Evolutionary conservation across 2,113 vertebrate species (phyloP).

Genomic region (Herpetotheres cachinnans): DNA sequence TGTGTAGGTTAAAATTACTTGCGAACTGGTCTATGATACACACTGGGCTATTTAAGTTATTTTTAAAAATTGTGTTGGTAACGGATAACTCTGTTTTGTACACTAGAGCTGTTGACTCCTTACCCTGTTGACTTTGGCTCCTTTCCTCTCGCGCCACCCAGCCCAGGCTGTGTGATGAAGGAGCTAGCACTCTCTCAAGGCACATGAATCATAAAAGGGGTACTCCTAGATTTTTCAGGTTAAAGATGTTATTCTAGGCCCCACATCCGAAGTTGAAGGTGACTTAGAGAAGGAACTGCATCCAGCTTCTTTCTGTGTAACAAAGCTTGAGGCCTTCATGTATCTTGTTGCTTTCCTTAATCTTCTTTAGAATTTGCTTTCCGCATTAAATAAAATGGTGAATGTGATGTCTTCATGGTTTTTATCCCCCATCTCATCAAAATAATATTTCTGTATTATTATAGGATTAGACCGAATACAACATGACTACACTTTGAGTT

Average conservation of each 20-base stretch:
- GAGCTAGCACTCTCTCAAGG: not conserved
- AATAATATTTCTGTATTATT: not conserved
- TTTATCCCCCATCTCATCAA: not conserved
- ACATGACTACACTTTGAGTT: not conserved
- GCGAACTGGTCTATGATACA: not conserved
- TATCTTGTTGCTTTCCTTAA: not conserved
- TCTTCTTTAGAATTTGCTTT: not conserved
- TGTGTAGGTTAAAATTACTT: constrained; percentile 28
- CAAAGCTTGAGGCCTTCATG: not conserved
- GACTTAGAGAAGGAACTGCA: not conserved
- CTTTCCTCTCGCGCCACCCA: not conserved
- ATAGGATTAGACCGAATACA: not conserved
- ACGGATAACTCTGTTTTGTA: constrained; percentile 2
- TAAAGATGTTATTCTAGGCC: not conserved
- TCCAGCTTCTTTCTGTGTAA: not conserved
- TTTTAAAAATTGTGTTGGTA: constrained; percentile 36
- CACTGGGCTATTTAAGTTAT: constrained; percentile 33
- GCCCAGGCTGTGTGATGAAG: not conserved
- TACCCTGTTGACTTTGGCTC: constrained; percentile 61
- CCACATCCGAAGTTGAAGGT: not conserved
- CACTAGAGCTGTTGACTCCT: constrained; percentile 33
- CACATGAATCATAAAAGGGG: not conserved
- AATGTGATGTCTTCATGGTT: not conserved
- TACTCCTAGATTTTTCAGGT: not conserved
- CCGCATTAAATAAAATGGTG: not conserved